These are phyloP conservation scores for Homarus americanus DNA, from an alignment of 1,140 invertebrate genomes.

Conservation along the genomic window DNA sequence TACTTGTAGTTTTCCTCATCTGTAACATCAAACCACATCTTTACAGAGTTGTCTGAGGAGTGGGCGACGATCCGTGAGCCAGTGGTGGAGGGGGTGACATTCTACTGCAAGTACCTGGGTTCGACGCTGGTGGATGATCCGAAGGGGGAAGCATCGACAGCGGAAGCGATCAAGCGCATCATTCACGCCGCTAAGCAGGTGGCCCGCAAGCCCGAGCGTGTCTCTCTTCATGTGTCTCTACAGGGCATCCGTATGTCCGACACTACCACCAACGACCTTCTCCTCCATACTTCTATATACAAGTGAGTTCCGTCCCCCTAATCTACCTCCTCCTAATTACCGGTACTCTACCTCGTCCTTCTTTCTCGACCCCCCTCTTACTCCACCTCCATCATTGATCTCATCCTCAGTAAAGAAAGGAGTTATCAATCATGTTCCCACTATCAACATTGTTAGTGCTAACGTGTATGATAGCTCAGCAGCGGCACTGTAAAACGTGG, in stretches of 20 bases:
- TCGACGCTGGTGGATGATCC: slow-evolving; percentile 84
- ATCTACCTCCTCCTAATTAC: too few relatives aligned
- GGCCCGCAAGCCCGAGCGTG: slow-evolving; percentile 85
- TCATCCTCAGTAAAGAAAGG: too few relatives aligned
- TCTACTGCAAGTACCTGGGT: slow-evolving; percentile 87
- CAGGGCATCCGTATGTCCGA: slow-evolving; percentile 87
- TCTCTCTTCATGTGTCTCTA: slow-evolving; percentile 80
- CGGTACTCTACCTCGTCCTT: too few relatives aligned
- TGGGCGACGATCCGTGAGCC: slow-evolving; percentile 85
- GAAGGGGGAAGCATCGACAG: slow-evolving; percentile 81
- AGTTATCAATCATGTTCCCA: too few relatives aligned
- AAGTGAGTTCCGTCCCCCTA: slow-evolving; percentile 84
- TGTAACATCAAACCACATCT: too few relatives aligned
- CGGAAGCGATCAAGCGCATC: slow-evolving; percentile 85
- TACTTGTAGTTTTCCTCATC: too few relatives aligned
- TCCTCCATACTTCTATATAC: slow-evolving; percentile 90
- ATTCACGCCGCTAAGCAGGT: slow-evolving; percentile 77
- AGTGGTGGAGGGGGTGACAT: slow-evolving; percentile 82
- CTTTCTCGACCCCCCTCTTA: too few relatives aligned
- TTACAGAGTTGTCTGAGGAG: slow-evolving; percentile 87
- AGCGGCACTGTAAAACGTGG: too few relatives aligned
- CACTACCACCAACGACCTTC: slow-evolving; percentile 84
- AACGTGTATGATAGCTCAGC: too few relatives aligned
- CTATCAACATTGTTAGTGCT: too few relatives aligned
- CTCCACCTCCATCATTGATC: too few relatives aligned